phyloP scores from a whole-genome alignment of 2,797 vertebrate genomes.

The Cyprinella venusta region DNA sequence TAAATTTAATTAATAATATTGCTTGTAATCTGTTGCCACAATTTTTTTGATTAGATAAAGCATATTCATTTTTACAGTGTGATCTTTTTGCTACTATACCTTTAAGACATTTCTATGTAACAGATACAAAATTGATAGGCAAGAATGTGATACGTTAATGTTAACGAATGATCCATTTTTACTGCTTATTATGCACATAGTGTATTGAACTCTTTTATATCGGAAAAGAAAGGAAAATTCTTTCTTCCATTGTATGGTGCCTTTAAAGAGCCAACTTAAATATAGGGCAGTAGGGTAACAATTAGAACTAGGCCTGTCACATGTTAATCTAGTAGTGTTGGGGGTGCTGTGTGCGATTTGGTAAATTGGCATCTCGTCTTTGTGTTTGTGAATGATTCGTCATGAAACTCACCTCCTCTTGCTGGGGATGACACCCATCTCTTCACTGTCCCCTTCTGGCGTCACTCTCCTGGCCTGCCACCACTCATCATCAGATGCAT shows the following conservation, averaged over 20 bases:
- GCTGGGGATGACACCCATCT: constrained; percentile 98
- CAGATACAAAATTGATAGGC: neutral
- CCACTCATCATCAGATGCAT: constrained; percentile 97
- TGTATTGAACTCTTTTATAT: constrained; percentile 7
- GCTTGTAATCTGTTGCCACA: too few species aligned
- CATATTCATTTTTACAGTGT: too few species aligned
- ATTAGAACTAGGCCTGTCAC: constrained; percentile 15
- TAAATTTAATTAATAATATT: too few species aligned
- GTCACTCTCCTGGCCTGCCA: constrained; percentile 94
- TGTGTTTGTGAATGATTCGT: neutral
- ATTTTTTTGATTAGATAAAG: too few species aligned
- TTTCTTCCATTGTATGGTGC: neutral
- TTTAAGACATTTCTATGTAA: neutral
- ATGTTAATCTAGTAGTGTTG: neutral
- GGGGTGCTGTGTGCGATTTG: too few species aligned
- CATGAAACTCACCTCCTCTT: constrained; percentile 87
- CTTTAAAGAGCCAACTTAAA: constrained; percentile 14
- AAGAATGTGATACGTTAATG: neutral
- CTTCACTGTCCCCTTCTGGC: constrained; percentile 92
- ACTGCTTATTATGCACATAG: neutral
- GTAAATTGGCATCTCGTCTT: neutral
- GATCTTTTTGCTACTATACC: neutral
- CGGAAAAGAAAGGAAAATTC: neutral
- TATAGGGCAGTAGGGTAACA: constrained; percentile 24
- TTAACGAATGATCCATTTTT: neutral